Evolutionary conservation across 2,797 vertebrate species (phyloP), one percentile per base, ranked within the genome.

Genomic region (Numenius phaeopus): DNA sequence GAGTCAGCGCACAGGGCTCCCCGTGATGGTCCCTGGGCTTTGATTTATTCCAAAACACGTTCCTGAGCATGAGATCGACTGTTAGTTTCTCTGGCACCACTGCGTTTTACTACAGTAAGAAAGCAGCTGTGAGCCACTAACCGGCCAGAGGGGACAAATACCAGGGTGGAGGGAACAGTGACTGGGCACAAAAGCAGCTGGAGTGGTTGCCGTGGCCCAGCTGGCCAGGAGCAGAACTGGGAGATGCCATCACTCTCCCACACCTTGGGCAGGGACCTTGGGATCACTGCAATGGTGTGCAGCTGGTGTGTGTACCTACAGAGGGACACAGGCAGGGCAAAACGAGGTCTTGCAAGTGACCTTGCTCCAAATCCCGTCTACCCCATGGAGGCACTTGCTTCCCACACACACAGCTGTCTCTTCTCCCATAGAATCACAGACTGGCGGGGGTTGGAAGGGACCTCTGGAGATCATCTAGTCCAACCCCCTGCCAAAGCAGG

Each of bases 31-130:
- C 29, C 47, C 52, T 14, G 16, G 16, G 18, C n/a, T 54, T 50
- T 46, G 13, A 29, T 61, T 70, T 52, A 27, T 55, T 64, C 72
- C 76, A 14, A 13, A 46, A 23, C 69, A 29, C 37, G 4, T 14
- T 19, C 46, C 29, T 11, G 39, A 24, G 11, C 9, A 19, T 8
- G 52, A 66, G 70, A 49, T 5, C 6, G 15, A 11, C 21, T 90
- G 44, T 14, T 26, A 2, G 69, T 46, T 20, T 26, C 46, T 21
- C 76, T 65, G 50, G 64, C 62, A 14, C 20, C 5, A 24, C 11
- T 9, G 37, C 0, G 0, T 37, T 47, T 62, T 37, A 40, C n/a
- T 54, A 5, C 30, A 5, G 0, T 27, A 52, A 44, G n/a, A 34
- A 67, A 67, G 21, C 27, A 67, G 30, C 44, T 3, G 0, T n/a